phyloP scores from a whole-genome alignment of 1,140 invertebrate genomes.

The Heliconius eleuchia region DNA sequence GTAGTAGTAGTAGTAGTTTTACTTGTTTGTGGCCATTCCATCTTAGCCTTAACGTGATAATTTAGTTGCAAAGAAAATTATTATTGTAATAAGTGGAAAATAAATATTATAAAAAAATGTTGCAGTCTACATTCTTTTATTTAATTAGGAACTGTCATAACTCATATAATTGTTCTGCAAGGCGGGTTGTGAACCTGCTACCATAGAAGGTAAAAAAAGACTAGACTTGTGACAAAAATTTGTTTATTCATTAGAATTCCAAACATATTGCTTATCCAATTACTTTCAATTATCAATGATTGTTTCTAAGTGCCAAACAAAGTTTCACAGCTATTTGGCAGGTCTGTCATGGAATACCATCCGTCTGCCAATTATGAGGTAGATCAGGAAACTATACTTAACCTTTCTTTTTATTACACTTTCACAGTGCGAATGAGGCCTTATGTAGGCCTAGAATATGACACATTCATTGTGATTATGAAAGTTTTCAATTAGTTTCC shows the following conservation, averaged over 20 bases:
- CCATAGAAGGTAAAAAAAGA: background rate
- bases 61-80: no score
- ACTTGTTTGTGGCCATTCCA: no score
- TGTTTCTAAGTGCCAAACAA: constrained; percentile 35
- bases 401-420: background rate
- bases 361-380: constrained; percentile 72
- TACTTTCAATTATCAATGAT: constrained; percentile 38
- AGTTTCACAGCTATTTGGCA: constrained; percentile 34
- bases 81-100: no score
- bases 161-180: no score
- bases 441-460: background rate
- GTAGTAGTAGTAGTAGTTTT: no score
- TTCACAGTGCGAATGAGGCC: background rate
- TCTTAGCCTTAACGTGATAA: no score
- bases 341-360: constrained; percentile 39
- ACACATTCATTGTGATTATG: background rate
- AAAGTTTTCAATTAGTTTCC: background rate
- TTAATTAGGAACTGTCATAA: no score
- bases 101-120: no score
- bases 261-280: constrained; percentile 47
- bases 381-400: constrained; percentile 47
- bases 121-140: no score
- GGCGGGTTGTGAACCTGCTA: no score
- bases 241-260: constrained; percentile 48
- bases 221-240: constrained; percentile 42